Base-by-base conservation (phyloP, 2,888 invertebrate genomes). In the Cantharis rufa region DNA sequence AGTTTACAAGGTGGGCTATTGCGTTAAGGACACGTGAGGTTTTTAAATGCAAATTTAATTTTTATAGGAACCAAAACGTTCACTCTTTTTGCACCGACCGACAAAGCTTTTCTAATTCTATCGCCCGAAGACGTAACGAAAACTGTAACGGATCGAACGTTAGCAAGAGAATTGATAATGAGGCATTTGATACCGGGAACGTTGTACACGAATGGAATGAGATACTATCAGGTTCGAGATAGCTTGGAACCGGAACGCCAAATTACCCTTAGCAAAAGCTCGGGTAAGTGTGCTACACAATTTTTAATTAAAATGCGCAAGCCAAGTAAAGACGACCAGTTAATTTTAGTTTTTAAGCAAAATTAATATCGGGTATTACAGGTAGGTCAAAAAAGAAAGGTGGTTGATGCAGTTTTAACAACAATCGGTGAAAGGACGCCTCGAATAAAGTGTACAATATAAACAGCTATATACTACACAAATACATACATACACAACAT, bases 61-160 rank as follows among this genome's bases (percentile, higher is more conserved):
- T 87, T 88, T 7, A 24, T 86, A 94, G 95, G 95, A 80, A 92
- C 93, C 76, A 95, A 94, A 89, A 95, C 95, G 0, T 95, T 94
- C 88, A 96, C 96, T 2, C 90, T 96, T 15, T 96, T 96, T 85
- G 96, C 96, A 9, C 96, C 96, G 15, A 94, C 94, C 70, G 95
- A 96, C 87, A 91, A 92, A 71, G 95, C 95, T 71, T 95, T 96
- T 88, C 90, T 91, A n/a, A 90, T 90, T 2, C 88, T 94, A 13
- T 88, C 92, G 10, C 89, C 91, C 0, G 89, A 90, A 15, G 93
- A 93, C 70, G 87, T 93, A 16, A 89, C 91, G 62, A 90, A 90
- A 79, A 90, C 91, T 68, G 88, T 91, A n/a, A 92, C 92, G 62
- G 91, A 92, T 83, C 90, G 91, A 85, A 91, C 91, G 11, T 90